Conservation (phyloP, 2,888 invertebrate species). For the Ernsta delagoae region DNA sequence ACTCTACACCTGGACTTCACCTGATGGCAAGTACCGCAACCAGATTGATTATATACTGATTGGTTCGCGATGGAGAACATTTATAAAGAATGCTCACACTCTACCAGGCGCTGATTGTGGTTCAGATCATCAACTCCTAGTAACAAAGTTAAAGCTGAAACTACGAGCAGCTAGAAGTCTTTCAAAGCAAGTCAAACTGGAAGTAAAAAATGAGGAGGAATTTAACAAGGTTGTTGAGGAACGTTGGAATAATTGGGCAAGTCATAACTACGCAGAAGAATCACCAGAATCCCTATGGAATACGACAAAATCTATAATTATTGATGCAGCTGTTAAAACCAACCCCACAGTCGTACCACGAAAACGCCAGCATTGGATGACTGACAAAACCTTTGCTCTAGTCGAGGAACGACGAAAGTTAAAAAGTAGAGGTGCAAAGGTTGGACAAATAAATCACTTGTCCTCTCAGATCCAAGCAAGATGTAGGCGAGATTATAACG, state of each 20-base stretch:
- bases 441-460: constrained; percentile 4
- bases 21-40: neutral
- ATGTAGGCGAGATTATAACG: constrained; percentile 20
- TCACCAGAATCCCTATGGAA: neutral
- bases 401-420: constrained; percentile 14
- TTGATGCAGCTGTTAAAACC: no score
- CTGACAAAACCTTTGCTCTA: neutral
- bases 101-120: neutral
- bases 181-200: neutral
- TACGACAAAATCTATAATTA: no score
- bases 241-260: constrained; percentile 5
- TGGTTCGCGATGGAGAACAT: constrained; percentile 1
- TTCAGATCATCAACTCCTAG: neutral
- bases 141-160: neutral
- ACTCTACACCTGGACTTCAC: neutral
- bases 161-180: neutral
- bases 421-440: constrained; percentile 8
- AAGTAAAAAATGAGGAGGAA: neutral
- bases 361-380: constrained; percentile 8
- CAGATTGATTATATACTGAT: neutral
- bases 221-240: neutral
- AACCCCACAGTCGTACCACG: no score
- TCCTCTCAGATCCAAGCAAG: constrained; percentile 15
- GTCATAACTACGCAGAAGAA: neutral
- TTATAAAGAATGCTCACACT: neutral